A percentile compares a stretch with the other conserved stretches of the same genome.
phyloP scores from a whole-genome alignment of 2,113 vertebrate species.

The Leucosticte australis region DNA sequence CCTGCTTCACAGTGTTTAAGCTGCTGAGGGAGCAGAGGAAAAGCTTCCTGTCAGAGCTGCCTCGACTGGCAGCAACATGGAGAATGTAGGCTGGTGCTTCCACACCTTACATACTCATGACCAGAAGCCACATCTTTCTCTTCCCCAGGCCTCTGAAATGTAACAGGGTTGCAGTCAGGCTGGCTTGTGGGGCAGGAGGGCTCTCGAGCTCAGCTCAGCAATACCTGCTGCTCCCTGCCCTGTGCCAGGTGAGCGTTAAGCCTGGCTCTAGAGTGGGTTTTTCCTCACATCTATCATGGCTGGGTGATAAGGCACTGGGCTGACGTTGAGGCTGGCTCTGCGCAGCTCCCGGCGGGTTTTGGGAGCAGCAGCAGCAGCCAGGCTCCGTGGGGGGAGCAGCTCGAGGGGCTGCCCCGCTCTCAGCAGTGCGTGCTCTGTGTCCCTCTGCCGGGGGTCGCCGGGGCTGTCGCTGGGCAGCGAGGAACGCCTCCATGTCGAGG shows the following conservation, averaged over 20 bases:
- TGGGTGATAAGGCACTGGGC: slow-evolving; percentile 68
- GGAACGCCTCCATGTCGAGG: slow-evolving; percentile 89
- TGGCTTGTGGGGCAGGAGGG: not conserved
- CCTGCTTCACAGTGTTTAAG: not conserved
- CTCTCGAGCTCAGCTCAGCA: accelerated
- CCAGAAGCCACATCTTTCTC: not conserved
- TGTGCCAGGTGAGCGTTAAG: accelerated
- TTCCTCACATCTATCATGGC: slow-evolving; percentile 88
- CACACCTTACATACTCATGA: accelerated
- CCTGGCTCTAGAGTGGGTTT: slow-evolving; percentile 67
- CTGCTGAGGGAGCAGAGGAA: not conserved
- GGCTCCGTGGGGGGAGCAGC: slow-evolving; percentile 17
- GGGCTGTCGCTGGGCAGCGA: slow-evolving; percentile 84
- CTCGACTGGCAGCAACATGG: not conserved
- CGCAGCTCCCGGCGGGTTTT: slow-evolving; percentile 82
- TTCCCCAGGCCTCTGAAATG: not conserved
- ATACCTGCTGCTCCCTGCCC: not conserved
- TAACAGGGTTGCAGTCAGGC: not conserved
- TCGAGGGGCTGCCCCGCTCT: slow-evolving; percentile 62
- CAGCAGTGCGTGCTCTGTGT: slow-evolving; percentile 24
- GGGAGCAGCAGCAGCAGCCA: slow-evolving; percentile 40
- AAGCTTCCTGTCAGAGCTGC: not conserved
- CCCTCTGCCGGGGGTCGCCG: slow-evolving; percentile 76
- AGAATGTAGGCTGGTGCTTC: not conserved
- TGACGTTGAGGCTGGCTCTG: slow-evolving; percentile 76